phyloP scores from a whole-genome alignment of 92 coral and sea anemone genomes.

The Diadumene lineata region DNA sequence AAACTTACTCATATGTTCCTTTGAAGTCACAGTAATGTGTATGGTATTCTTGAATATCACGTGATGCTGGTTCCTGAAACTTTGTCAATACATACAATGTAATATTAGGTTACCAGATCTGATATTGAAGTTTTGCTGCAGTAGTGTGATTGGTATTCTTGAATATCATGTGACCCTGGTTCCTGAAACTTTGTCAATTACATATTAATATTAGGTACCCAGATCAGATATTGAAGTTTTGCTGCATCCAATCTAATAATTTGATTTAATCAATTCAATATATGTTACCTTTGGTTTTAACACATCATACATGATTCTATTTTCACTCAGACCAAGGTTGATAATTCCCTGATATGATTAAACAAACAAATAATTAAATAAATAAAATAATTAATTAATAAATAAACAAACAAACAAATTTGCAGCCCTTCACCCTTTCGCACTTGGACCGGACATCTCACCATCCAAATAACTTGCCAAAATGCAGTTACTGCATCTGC shows the following conservation, averaged over 20 bases:
- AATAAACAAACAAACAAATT: too few relatives aligned
- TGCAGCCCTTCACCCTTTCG: neutral
- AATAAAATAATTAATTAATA: neutral
- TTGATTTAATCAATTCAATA: too few relatives aligned
- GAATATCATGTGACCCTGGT: slow-evolving; percentile 27
- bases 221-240: too few relatives aligned
- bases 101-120: neutral
- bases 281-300: slow-evolving; percentile 62
- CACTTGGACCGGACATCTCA: neutral
- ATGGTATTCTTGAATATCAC: slow-evolving; percentile 43
- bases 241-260: slow-evolving; percentile 14
- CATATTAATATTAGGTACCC: neutral
- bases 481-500: too few relatives aligned
- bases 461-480: too few relatives aligned
- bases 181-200: slow-evolving; percentile 41
- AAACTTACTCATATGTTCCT: slow-evolving; percentile 53
- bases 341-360: slow-evolving; percentile 70
- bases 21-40: slow-evolving; percentile 53
- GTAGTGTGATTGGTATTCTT: slow-evolving; percentile 55
- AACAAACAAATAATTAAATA: neutral
- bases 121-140: too few relatives aligned
- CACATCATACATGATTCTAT: slow-evolving; percentile 73
- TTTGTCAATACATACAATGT: neutral
- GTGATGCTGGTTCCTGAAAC: slow-evolving; percentile 47
- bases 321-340: slow-evolving; percentile 89